Percentiles rank a stretch among this genome's conserved stretches.
Conservation (phyloP, 2,797 vertebrate species). For the Hypotaenidia philippensis region DNA sequence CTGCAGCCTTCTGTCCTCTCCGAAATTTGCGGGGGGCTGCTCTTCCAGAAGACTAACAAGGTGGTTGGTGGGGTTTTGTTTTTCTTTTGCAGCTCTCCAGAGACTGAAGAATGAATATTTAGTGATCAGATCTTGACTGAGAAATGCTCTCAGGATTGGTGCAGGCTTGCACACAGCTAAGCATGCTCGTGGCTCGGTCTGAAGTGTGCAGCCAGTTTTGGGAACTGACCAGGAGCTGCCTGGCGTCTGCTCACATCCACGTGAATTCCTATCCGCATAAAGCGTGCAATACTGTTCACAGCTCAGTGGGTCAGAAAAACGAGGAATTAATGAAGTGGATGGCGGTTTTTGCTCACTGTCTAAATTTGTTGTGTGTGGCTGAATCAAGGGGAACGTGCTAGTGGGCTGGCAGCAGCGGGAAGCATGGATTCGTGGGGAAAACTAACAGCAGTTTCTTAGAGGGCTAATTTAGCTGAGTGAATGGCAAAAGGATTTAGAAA, state of each 20-base stretch:
- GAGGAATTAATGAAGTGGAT: conserved; percentile 80
- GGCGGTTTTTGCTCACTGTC: conserved; percentile 83
- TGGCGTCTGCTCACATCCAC: conserved; percentile 81
- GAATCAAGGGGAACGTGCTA: conserved; percentile 63
- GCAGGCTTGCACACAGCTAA: background rate
- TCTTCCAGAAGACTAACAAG: conserved; percentile 30
- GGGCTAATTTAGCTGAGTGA: conserved; percentile 82
- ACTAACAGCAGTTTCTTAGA: conserved; percentile 70
- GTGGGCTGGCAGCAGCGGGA: conserved; percentile 69
- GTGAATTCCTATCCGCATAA: conserved; percentile 85
- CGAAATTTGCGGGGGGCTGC: background rate
- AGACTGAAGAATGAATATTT: conserved; percentile 43
- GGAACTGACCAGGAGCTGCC: conserved; percentile 78
- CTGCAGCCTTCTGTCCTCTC: conserved; percentile 4
- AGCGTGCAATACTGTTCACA: conserved; percentile 83
- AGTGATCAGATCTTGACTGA: conserved; percentile 51
- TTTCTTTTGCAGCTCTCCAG: background rate
- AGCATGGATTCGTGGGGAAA: conserved; percentile 47
- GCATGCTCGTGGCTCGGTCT: conserved; percentile 66
- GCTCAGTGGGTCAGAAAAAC: conserved; percentile 87
- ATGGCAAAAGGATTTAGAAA: conserved; percentile 81
- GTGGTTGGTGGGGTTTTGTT: too few species aligned
- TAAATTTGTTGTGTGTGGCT: conserved; percentile 82
- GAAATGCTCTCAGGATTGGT: conserved; percentile 23
- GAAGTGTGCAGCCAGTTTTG: conserved; percentile 77